A percentile compares a stretch with the other conserved stretches of the same genome.
Conservation (phyloP, 2,797 vertebrate species). For the Accipiter superciliosus region DNA sequence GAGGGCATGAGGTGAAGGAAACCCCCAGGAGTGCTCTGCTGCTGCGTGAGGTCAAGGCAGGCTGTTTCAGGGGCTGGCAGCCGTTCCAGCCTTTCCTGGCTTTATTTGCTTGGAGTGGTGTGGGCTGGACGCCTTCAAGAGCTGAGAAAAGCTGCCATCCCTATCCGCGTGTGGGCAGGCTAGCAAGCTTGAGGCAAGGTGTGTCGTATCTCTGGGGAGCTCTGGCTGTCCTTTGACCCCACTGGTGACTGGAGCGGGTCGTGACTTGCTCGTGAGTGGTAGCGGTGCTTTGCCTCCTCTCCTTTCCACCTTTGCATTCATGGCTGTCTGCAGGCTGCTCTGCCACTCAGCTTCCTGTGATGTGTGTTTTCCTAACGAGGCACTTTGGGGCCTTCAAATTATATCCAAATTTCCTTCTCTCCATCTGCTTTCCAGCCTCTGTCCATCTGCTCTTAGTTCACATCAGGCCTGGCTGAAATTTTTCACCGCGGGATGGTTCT, state of each 20-base stretch:
- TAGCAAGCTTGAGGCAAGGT: not conserved
- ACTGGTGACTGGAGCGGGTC: accelerated
- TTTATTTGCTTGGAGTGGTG: not conserved
- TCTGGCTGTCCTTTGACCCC: not conserved
- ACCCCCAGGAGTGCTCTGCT: not conserved
- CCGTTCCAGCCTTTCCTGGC: not conserved
- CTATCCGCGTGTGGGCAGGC: not conserved
- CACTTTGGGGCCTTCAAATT: not conserved
- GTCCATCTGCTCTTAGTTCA: not conserved
- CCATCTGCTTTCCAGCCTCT: not conserved
- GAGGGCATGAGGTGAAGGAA: not conserved
- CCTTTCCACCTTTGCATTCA: not conserved
- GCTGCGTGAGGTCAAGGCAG: not conserved
- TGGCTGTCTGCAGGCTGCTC: not conserved
- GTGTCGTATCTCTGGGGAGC: not conserved
- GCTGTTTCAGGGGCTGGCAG: not conserved
- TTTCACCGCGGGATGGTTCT: not conserved
- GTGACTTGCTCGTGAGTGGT: not conserved
- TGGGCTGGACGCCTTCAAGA: not conserved
- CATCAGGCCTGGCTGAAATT: not conserved
- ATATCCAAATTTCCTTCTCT: not conserved
- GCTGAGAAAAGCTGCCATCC: not conserved
- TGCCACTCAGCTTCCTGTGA: not conserved
- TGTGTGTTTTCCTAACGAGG: not conserved
- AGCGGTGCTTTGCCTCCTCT: not conserved